Conservation (phyloP, 2,797 vertebrate species). For the Ceryle rudis region DNA sequence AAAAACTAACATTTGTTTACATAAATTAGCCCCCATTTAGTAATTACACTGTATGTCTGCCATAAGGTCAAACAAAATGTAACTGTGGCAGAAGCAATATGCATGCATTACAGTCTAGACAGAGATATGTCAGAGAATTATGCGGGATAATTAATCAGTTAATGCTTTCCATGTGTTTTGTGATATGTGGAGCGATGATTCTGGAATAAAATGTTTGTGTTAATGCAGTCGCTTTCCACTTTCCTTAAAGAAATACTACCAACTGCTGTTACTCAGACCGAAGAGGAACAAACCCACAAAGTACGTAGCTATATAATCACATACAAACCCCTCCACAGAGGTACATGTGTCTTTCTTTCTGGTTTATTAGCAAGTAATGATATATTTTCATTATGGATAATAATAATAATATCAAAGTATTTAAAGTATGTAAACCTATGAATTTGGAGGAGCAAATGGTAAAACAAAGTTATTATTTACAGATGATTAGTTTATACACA, state of each 20-base stretch:
- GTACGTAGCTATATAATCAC: background rate
- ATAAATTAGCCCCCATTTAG: conserved; percentile 73
- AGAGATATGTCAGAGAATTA: conserved; percentile 48
- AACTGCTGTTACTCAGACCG: conserved; percentile 9
- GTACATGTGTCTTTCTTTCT: background rate
- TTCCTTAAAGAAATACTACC: conserved; percentile 50
- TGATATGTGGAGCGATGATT: background rate
- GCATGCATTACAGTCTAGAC: conserved; percentile 7
- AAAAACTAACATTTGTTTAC: conserved; percentile 51
- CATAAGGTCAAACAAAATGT: conserved; percentile 66
- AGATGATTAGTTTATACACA: background rate
- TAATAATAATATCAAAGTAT: background rate
- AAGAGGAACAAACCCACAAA: background rate
- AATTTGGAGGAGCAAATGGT: background rate
- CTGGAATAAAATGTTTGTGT: conserved; percentile 1
- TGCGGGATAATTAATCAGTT: conserved; percentile 42
- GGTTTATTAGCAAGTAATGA: background rate
- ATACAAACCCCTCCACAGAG: background rate
- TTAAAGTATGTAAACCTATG: background rate
- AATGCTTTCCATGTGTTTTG: background rate
- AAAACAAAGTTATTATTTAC: background rate
- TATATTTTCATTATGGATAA: background rate
- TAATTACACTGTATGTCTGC: conserved; percentile 61
- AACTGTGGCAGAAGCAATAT: conserved; percentile 31
- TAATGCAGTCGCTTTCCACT: conserved; percentile 31